Evolutionary conservation across 64 coral and sea anemone species (phyloP).

Genomic region (Anthopleura sola): DNA sequence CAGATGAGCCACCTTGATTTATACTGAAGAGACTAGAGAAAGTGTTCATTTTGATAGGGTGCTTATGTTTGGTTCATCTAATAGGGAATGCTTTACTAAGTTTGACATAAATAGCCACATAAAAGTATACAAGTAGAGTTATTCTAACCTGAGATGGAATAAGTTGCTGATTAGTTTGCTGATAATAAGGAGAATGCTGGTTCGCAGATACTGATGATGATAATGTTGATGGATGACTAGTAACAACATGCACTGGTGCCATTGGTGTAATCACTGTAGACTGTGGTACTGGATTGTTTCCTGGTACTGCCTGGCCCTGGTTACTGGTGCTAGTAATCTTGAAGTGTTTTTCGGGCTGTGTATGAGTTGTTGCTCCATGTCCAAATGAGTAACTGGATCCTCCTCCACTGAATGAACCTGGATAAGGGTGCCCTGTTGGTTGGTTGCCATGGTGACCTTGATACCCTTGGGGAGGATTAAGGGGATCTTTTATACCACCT

Average conservation of each 20-base stretch:
- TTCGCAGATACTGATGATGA: not conserved
- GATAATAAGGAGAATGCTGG: not conserved
- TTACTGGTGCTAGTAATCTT: not conserved
- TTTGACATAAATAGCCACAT: no score
- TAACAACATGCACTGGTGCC: slow-evolving; percentile 15
- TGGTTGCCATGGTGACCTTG: not conserved
- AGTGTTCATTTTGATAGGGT: no score
- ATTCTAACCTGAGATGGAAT: not conserved
- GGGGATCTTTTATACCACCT: not conserved
- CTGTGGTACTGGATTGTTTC: not conserved
- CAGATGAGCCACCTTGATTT: no score
- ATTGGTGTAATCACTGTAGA: not conserved
- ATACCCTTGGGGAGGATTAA: not conserved
- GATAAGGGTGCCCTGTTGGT: not conserved
- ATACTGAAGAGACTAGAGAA: no score
- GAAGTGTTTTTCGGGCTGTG: slow-evolving; percentile 23
- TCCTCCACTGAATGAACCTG: not conserved
- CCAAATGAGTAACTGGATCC: not conserved
- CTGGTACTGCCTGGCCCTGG: not conserved
- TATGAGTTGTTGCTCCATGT: not conserved
- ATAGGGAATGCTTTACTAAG: no score
- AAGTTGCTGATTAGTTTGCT: not conserved
- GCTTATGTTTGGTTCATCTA: no score
- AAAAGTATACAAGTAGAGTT: not conserved
- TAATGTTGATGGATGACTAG: not conserved